Percentiles rank a stretch among this genome's conserved stretches.
Conservation (phyloP, 2,888 invertebrate species). For the Pseudoips prasinana region DNA sequence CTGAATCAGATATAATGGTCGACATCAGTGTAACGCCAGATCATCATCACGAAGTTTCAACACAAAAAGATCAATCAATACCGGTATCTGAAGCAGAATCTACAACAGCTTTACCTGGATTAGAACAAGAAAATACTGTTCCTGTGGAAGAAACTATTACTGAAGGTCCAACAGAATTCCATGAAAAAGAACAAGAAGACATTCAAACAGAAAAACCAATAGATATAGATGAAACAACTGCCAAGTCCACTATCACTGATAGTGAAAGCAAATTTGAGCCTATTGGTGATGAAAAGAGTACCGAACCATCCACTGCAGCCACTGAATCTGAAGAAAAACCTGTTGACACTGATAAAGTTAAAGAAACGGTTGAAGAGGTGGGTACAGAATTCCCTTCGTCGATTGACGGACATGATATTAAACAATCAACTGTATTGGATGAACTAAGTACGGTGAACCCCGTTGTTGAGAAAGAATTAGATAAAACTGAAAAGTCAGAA, state of each 20-base stretch:
- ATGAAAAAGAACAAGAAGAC: constrained; percentile 10
- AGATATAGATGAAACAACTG: constrained; percentile 1
- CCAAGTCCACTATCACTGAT: neutral
- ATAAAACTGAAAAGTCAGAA: constrained; percentile 1
- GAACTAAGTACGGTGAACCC: constrained; percentile 6
- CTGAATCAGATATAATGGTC: too few relatives aligned
- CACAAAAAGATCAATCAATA: neutral
- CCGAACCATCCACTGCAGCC: constrained; percentile 3
- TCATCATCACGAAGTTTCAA: neutral
- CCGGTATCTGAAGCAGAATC: neutral
- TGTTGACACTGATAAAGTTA: too few relatives aligned
- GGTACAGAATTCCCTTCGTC: too few relatives aligned
- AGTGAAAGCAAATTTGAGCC: neutral
- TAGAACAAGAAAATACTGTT: constrained; percentile 1
- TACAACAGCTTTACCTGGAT: neutral
- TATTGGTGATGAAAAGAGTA: neutral
- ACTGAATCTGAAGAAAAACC: too few relatives aligned
- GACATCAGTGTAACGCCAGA: constrained; percentile 1
- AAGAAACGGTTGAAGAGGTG: too few relatives aligned
- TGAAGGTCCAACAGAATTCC: constrained; percentile 7
- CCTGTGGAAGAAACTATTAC: constrained; percentile 1
- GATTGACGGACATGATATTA: too few relatives aligned
- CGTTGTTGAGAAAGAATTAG: constrained; percentile 1
- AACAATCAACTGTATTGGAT: neutral
- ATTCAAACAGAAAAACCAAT: constrained; percentile 10